These are phyloP conservation scores for Drosophila paranaensis DNA, from an alignment of 2,888 invertebrate genomes.

Conservation along the genomic window DNA sequence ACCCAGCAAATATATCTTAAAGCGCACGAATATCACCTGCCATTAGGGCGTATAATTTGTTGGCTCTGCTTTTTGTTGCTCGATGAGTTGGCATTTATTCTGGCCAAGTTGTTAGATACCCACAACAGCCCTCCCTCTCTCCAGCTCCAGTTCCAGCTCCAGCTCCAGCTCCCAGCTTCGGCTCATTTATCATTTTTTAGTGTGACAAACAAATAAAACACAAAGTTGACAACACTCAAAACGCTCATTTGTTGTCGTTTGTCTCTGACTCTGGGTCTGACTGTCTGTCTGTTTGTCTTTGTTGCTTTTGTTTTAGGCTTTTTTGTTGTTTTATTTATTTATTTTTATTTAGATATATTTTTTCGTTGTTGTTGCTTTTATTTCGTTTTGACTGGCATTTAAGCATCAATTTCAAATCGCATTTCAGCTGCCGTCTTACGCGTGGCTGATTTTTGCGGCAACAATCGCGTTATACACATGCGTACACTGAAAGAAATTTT, in stretches of 20 bases:
- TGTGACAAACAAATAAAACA: slow-evolving; percentile 60
- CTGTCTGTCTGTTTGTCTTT: not conserved
- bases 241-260: slow-evolving; percentile 72
- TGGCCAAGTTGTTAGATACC: slow-evolving; percentile 24
- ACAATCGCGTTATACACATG: slow-evolving; percentile 27
- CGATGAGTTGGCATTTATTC: slow-evolving; percentile 61
- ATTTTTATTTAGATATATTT: slow-evolving; percentile 29
- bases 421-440: slow-evolving; percentile 72
- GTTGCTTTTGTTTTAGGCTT: slow-evolving; percentile 36
- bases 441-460: slow-evolving; percentile 45
- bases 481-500: slow-evolving; percentile 1
- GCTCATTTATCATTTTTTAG: slow-evolving; percentile 74
- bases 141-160: slow-evolving; percentile 32
- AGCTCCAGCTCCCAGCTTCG: too few relatives aligned
- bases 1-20: slow-evolving; percentile 6
- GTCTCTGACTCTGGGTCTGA: slow-evolving; percentile 43
- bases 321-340: slow-evolving; percentile 13
- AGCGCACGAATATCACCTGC: slow-evolving; percentile 44
- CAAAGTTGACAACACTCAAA: slow-evolving; percentile 64
- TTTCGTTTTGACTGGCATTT: slow-evolving; percentile 67
- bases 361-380: slow-evolving; percentile 28
- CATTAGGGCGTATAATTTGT: slow-evolving; percentile 67
- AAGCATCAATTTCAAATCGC: slow-evolving; percentile 69
- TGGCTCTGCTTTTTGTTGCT: slow-evolving; percentile 34
- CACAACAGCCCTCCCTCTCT: not conserved